Conservation (phyloP, 2,888 invertebrate genomes). For the Geophilus truncorum region DNA sequence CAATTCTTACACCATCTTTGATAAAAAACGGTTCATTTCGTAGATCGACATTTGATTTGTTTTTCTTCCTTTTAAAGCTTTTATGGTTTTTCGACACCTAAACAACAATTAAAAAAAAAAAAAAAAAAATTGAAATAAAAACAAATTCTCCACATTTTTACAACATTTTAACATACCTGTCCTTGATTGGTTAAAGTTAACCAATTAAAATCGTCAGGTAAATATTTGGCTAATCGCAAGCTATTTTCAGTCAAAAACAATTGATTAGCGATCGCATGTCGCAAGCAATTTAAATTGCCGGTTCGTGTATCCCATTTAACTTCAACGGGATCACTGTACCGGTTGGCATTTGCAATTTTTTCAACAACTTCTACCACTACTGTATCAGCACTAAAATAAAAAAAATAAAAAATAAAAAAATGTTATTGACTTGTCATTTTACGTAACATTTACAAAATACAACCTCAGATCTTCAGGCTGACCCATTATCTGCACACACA, state of each 20-base stretch:
- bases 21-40: constrained; percentile 45
- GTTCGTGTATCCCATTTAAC: neutral
- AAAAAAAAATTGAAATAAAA: too few species aligned
- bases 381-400: neutral
- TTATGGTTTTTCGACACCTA: neutral
- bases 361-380: neutral
- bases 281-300: neutral
- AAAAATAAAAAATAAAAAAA: neutral
- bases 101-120: too few species aligned
- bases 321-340: neutral
- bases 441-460: neutral
- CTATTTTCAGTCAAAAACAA: neutral
- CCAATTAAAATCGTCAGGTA: neutral
- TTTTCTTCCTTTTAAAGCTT: constrained; percentile 41
- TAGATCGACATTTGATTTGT: constrained; percentile 43
- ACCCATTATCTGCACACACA: constrained; percentile 44
- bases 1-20: constrained; percentile 47
- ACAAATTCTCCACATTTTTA: neutral
- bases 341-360: neutral
- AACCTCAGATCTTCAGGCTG: constrained; percentile 43
- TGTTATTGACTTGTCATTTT: neutral
- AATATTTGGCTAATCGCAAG: constrained; percentile 12
- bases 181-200: neutral
- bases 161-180: neutral
- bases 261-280: neutral